Conservation (phyloP, 2,797 vertebrate genomes). For the Xyrichtys novacula region DNA sequence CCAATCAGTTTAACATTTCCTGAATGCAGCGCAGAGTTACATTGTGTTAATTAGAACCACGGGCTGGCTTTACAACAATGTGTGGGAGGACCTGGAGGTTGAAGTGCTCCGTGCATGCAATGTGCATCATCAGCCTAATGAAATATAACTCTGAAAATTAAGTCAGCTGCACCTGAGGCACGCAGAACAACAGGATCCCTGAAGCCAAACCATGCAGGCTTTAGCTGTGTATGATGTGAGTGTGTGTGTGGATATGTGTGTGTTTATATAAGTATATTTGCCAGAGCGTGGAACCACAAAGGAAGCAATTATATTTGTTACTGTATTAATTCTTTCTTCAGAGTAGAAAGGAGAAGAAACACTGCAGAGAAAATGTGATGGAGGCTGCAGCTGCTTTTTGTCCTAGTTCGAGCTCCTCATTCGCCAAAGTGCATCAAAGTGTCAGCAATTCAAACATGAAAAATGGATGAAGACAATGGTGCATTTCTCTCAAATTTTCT, state of each 20-base stretch:
- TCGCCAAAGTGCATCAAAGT: slow-evolving; percentile 66
- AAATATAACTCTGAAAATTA: slow-evolving; percentile 69
- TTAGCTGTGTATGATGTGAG: slow-evolving; percentile 6
- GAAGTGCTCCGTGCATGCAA: slow-evolving; percentile 63
- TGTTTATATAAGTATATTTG: slow-evolving; percentile 41
- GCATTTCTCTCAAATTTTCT: slow-evolving; percentile 65
- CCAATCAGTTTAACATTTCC: slow-evolving; percentile 61
- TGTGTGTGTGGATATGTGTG: slow-evolving; percentile 15
- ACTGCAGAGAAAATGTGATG: slow-evolving; percentile 22
- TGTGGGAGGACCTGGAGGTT: slow-evolving; percentile 53
- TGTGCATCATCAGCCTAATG: slow-evolving; percentile 73
- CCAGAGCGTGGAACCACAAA: slow-evolving; percentile 34
- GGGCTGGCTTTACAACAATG: slow-evolving; percentile 49
- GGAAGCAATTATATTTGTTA: slow-evolving; percentile 59
- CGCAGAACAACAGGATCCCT: slow-evolving; percentile 59
- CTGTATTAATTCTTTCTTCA: slow-evolving; percentile 47
- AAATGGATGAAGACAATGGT: slow-evolving; percentile 67
- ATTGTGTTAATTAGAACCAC: slow-evolving; percentile 67
- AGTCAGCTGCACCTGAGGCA: slow-evolving; percentile 64
- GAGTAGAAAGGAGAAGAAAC: slow-evolving; percentile 23
- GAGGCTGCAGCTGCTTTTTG: slow-evolving; percentile 51
- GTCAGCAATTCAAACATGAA: slow-evolving; percentile 68
- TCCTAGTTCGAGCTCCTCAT: slow-evolving; percentile 54
- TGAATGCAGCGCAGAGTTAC: slow-evolving; percentile 48
- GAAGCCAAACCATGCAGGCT: slow-evolving; percentile 45